These are phyloP conservation scores for Dinocampus coccinellae DNA, from an alignment of 2,888 invertebrate genomes.

Conservation along the genomic window DNA sequence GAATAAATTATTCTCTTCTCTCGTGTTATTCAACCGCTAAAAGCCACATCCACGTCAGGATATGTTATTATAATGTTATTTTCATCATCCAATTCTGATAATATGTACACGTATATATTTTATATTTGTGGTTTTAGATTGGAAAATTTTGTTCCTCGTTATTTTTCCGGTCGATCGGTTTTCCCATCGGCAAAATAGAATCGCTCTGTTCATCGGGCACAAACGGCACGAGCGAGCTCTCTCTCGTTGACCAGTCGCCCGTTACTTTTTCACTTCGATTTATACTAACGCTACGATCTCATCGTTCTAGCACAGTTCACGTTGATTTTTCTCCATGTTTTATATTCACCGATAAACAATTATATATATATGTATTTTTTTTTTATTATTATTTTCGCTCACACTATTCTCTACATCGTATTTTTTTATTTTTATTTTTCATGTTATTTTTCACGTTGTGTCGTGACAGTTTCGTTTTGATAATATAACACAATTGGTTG, in stretches of 20 bases:
- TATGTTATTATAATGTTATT: neutral
- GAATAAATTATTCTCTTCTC: neutral
- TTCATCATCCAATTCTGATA: neutral
- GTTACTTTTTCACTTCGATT: slow-evolving; percentile 20
- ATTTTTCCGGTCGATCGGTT: slow-evolving; percentile 23
- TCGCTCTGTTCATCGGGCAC: slow-evolving; percentile 35
- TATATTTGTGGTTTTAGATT: neutral
- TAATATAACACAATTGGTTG: no score
- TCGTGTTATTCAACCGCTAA: neutral
- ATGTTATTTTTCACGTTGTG: no score
- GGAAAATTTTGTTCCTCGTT: slow-evolving; percentile 24
- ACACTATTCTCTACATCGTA: neutral
- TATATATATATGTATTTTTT: neutral
- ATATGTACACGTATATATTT: neutral
- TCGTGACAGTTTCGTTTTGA: no score
- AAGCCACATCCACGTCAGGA: neutral
- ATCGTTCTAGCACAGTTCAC: neutral
- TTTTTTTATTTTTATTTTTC: neutral
- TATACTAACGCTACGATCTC: slow-evolving; percentile 3
- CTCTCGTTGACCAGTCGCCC: slow-evolving; percentile 6
- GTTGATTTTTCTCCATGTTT: neutral
- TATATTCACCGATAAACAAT: neutral
- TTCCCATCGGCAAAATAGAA: slow-evolving; percentile 30
- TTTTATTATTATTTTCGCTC: neutral
- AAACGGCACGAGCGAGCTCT: slow-evolving; percentile 25